Percentiles rank a stretch among this genome's conserved stretches.
Evolutionary conservation across 1,140 invertebrate species (phyloP).

Genomic region (Trissolcus basalis): DNA sequence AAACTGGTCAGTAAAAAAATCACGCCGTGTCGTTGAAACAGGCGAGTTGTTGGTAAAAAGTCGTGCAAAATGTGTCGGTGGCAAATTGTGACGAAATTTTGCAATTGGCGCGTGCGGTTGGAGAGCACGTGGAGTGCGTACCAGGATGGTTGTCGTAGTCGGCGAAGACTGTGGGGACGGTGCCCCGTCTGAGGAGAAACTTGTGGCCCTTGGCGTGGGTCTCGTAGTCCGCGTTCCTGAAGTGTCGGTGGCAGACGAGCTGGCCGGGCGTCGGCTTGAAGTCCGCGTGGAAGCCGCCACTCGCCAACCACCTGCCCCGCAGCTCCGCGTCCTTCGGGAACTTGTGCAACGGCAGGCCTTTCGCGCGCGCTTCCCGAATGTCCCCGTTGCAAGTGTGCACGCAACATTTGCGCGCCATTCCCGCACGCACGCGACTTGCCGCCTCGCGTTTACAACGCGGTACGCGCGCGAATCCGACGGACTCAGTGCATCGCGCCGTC

Average conservation of each 20-base stretch:
- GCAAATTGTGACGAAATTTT: too few species aligned
- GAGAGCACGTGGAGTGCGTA: constrained; percentile 12
- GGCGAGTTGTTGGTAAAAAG: too few species aligned
- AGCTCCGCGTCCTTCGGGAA: constrained; percentile 75
- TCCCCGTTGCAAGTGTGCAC: constrained; percentile 67
- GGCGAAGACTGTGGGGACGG: constrained; percentile 74
- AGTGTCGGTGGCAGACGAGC: constrained; percentile 80
- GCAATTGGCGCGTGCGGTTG: too few species aligned
- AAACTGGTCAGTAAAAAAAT: too few species aligned
- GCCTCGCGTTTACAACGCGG: background rate
- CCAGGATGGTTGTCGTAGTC: constrained; percentile 70
- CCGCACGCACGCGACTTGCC: constrained; percentile 2
- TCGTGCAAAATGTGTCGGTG: too few species aligned
- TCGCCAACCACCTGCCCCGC: constrained; percentile 74
- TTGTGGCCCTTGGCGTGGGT: constrained; percentile 78
- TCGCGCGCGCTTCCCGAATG: constrained; percentile 70
- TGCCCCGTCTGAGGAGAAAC: constrained; percentile 77
- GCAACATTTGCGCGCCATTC: constrained; percentile 73
- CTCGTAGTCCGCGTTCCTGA: constrained; percentile 80
- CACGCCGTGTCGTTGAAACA: too few species aligned
- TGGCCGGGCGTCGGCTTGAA: constrained; percentile 77
- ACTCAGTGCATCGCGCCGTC: constrained; percentile 5
- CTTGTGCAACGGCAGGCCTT: constrained; percentile 77
- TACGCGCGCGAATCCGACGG: constrained; percentile 15
- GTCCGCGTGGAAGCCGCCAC: constrained; percentile 73